phyloP scores from a whole-genome alignment of 1,140 invertebrate genomes.

The Drosophila sucinea region DNA sequence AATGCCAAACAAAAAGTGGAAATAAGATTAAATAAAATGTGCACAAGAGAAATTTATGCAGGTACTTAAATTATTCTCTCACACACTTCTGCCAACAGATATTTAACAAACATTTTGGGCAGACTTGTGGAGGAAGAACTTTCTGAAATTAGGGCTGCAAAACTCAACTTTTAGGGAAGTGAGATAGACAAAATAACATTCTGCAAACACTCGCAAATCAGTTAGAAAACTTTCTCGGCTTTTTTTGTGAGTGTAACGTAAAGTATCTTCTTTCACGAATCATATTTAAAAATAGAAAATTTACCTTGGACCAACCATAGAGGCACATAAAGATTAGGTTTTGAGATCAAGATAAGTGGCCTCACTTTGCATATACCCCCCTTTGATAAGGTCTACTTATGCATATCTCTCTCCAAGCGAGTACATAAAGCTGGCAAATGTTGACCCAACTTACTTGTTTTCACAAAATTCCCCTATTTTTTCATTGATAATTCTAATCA shows the following conservation, averaged over 20 bases:
- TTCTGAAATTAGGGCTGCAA: too few relatives aligned
- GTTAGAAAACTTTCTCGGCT: too few relatives aligned
- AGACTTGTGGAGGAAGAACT: too few relatives aligned
- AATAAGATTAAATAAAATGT: neutral
- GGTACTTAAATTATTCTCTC: neutral
- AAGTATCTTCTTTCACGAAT: neutral
- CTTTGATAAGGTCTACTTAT: constrained; percentile 6
- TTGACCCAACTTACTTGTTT: neutral
- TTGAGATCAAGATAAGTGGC: neutral
- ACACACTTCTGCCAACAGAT: neutral
- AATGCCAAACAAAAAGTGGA: neutral
- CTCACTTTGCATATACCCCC: neutral
- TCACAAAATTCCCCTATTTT: constrained; percentile 1
- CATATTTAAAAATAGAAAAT: neutral
- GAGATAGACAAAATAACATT: too few relatives aligned
- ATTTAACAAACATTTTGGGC: too few relatives aligned
- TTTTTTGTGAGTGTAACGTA: neutral
- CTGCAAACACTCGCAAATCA: too few relatives aligned
- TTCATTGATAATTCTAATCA: constrained; percentile 58
- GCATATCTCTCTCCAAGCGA: constrained; percentile 1
- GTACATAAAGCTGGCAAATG: constrained; percentile 1
- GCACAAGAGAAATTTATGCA: neutral
- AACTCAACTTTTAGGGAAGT: too few relatives aligned
- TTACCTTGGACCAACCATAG: neutral
- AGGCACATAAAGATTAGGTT: neutral